Percentiles rank a stretch among this genome's conserved stretches.
Evolutionary conservation across 2,888 invertebrate species (phyloP).

Genomic region (Nemurella pictetii): DNA sequence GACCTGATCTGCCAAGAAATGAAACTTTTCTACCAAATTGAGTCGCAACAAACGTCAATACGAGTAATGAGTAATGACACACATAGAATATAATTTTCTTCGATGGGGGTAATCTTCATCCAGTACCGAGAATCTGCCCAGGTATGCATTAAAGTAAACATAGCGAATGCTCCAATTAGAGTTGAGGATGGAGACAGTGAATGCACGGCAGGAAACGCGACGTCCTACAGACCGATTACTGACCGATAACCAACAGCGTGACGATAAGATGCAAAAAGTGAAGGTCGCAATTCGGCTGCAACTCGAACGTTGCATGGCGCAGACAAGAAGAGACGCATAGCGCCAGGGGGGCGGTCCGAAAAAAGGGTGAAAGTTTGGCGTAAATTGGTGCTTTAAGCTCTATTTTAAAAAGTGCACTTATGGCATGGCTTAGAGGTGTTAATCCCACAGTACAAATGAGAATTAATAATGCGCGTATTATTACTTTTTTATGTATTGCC

Average conservation of each 20-base stretch:
- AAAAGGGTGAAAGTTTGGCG: background rate
- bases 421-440: background rate
- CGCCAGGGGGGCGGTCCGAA: background rate
- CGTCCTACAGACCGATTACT: constrained; percentile 1
- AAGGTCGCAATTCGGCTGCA: too few species aligned
- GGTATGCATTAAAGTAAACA: too few species aligned
- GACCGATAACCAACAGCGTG: background rate
- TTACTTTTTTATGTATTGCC: too few species aligned
- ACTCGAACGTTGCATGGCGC: too few species aligned
- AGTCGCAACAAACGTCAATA: background rate
- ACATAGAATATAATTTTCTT: background rate
- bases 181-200: background rate
- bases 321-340: background rate
- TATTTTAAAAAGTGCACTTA: background rate
- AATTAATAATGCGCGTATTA: too few species aligned
- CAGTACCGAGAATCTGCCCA: background rate
- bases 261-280: constrained; percentile 12
- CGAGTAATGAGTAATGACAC: background rate
- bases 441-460: background rate
- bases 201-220: background rate
- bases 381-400: background rate
- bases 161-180: background rate
- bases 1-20: background rate
- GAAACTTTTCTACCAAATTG: background rate
- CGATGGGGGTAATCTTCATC: background rate